phyloP scores from a whole-genome alignment of 2,797 vertebrate genomes.

The Taeniopygia guttata region DNA sequence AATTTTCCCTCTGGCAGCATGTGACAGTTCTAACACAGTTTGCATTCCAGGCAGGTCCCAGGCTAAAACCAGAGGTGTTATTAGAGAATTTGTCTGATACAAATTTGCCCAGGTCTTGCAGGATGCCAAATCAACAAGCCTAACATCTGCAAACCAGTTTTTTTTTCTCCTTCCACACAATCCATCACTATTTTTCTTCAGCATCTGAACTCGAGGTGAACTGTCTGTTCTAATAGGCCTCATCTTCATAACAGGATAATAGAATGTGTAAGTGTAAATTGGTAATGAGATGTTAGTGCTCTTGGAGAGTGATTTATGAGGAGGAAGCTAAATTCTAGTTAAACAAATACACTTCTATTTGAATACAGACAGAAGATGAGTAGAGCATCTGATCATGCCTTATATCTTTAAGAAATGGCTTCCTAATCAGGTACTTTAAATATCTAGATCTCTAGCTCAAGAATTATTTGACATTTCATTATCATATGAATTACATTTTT shows the following conservation, averaged over 20 bases:
- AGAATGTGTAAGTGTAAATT: constrained; percentile 34
- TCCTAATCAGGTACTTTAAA: constrained; percentile 48
- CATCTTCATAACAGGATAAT: constrained; percentile 51
- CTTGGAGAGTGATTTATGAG: constrained; percentile 56
- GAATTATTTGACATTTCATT: constrained; percentile 55
- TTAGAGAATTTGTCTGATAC: not conserved
- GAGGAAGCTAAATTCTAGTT: constrained; percentile 23
- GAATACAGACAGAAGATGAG: constrained; percentile 30
- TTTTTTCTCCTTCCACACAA: not conserved
- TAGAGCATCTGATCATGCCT: constrained; percentile 20
- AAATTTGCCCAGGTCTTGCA: not conserved
- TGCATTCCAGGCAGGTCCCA: not conserved
- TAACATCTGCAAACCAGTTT: not conserved
- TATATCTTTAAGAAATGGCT: constrained; percentile 33
- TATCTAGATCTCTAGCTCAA: constrained; percentile 6
- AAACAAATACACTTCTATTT: constrained; percentile 49
- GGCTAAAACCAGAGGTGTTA: not conserved
- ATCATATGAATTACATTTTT: constrained; percentile 39
- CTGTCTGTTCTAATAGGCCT: constrained; percentile 44
- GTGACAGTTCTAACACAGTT: not conserved
- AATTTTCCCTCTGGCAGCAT: not conserved
- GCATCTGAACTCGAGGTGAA: constrained; percentile 31
- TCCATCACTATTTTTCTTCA: not conserved
- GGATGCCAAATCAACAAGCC: not conserved
- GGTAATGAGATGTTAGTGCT: constrained; percentile 36